Evolutionary conservation across 2,113 vertebrate genomes (phyloP), one percentile per base, ranked within the genome.

Genomic region (Mugil cephalus): DNA sequence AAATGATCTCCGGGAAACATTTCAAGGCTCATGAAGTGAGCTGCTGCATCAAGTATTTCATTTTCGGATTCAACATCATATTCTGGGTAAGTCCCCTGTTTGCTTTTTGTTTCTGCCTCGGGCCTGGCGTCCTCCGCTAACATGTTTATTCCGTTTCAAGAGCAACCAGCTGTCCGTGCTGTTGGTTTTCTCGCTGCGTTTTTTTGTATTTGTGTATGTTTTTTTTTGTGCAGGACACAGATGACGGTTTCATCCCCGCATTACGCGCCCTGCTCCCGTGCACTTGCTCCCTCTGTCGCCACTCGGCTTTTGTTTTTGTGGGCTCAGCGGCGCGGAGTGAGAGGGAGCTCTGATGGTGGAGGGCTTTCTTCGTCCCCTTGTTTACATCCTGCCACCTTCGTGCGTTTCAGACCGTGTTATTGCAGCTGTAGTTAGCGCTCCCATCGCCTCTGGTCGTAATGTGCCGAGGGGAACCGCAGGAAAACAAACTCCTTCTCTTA

Each of bases 11-110:
- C 78, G 97, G 98, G 62, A 98, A 99, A 93, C 97, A 99, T 87
- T 99, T 98, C 90, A 99, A 97, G 91, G 97, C 96, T 84, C 97
- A 98, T 36, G 98, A 99, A 95, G 98, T 99, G 93, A 99, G 98
- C 93, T 99, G 98, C 95, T 99, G 97, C 93, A 99, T 99, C 90
- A 99, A 99, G 88, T 99, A 99, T 78, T 99, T 99, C 87, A 98
- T 99, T 72, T 99, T 99, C 65, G 98, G 97, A 74, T 99, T 99
- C 94, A 99, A 99, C 92, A 97, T 99, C 80, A 99, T 99, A 84
- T 99, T 99, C 89, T 99, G 98, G 97, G 98, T 99, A 89, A 97
- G 96, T 93, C 46, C 48, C 56, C 13, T 65, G 10, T 74, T 45
- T 66, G 21, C 21, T 36, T 18, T 47, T 54, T 8, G 10, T 30